phyloP scores from a whole-genome alignment of 2,797 vertebrate species.

The Propithecus deckenii region DNA sequence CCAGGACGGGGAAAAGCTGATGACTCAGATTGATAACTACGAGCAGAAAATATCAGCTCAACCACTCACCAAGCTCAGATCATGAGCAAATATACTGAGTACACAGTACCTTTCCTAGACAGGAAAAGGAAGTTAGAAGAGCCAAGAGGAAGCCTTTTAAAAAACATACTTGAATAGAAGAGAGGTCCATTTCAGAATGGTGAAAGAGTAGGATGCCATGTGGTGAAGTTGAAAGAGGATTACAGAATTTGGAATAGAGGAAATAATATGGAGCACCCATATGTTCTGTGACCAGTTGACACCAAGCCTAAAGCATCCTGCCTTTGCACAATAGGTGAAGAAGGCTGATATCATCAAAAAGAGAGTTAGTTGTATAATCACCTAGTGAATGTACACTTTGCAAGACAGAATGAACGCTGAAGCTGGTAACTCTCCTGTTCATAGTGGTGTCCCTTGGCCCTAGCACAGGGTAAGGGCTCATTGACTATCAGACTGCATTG shows the following conservation, averaged over 20 bases:
- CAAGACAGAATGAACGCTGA: background rate
- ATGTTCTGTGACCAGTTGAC: constrained; percentile 12
- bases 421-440: background rate
- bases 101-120: background rate
- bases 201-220: background rate
- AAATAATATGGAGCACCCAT: background rate
- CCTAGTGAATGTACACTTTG: background rate
- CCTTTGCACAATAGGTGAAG: background rate
- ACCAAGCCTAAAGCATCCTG: background rate
- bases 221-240: background rate
- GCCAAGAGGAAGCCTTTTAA: background rate
- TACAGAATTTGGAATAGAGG: background rate
- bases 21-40: background rate
- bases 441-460: background rate
- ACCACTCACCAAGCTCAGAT: background rate
- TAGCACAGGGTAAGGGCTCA: background rate
- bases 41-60: background rate
- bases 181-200: background rate
- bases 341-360: background rate
- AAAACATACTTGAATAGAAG: background rate
- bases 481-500: background rate
- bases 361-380: background rate
- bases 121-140: constrained; percentile 9
- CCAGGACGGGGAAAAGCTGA: background rate
- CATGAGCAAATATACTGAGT: background rate